Percentiles rank a stretch among this genome's conserved stretches.
Conservation (phyloP, 2,113 vertebrate species). For the Proterorhinus semilunaris region DNA sequence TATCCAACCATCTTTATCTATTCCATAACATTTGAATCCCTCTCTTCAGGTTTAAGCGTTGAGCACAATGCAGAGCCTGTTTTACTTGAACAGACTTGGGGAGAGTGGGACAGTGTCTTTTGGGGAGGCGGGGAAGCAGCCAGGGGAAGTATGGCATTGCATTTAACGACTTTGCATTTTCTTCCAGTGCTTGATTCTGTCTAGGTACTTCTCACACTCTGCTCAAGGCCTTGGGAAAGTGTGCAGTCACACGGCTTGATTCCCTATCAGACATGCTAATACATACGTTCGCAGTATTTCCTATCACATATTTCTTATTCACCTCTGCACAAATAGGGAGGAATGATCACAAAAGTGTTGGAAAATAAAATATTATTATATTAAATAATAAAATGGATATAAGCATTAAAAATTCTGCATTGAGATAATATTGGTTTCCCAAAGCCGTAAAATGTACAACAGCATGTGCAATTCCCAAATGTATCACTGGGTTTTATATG, state of each 20-base stretch:
- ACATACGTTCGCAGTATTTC: not conserved
- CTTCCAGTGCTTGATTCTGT: conserved; percentile 35
- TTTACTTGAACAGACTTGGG: conserved; percentile 26
- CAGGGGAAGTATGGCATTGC: conserved; percentile 27
- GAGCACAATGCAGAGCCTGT: conserved; percentile 44
- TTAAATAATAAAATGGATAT: too few species aligned
- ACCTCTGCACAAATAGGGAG: too few species aligned
- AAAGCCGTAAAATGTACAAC: too few species aligned
- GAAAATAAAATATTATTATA: too few species aligned
- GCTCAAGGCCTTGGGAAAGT: conserved; percentile 26
- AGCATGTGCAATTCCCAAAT: too few species aligned
- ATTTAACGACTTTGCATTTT: conserved; percentile 27
- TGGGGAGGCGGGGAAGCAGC: conserved; percentile 12
- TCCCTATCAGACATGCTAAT: not conserved
- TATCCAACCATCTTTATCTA: conserved; percentile 1
- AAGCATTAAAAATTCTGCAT: too few species aligned
- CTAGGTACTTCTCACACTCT: conserved; percentile 26
- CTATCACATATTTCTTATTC: conserved; percentile 25
- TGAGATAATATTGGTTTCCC: too few species aligned
- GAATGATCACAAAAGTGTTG: too few species aligned
- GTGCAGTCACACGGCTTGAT: conserved; percentile 2
- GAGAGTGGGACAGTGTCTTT: conserved; percentile 23
- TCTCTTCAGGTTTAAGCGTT: conserved; percentile 21
- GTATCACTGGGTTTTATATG: too few species aligned
- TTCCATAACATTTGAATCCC: conserved; percentile 23